Base-by-base conservation (phyloP, 2,113 vertebrate genomes). In the Mellivora capensis region DNA sequence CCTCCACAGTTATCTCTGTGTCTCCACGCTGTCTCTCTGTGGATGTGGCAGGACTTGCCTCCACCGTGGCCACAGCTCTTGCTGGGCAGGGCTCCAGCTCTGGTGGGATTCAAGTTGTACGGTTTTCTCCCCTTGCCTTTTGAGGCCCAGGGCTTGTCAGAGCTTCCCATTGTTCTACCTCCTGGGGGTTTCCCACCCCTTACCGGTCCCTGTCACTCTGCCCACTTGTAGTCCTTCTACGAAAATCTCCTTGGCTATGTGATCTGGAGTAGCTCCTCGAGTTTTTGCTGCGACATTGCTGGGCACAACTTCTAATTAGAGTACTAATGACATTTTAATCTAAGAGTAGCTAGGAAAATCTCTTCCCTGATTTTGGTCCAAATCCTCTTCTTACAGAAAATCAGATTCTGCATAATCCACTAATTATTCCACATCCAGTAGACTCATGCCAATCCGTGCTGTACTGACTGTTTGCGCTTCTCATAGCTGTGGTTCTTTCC, bases 251-350 rank as follows among this genome's bases (percentile, higher is more conserved):
- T 92, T 15, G 15, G 57, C 67, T 93, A 82, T 89, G 49, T 69
- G 72, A 90, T 91, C 72, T 91, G 59, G 71, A 79, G 25, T 71
- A 42, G 74, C 54, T 95, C 31, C n/a, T 69, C 83, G 34, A 25
- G 89, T 96, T 94, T 76, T 83, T 69, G 47, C 64, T 29, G 69
- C 44, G 52, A 74, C 52, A 72, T 47, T 91, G 34, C 29, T 21
- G 20, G 74, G 76, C 47, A 81, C 34, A 76, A 62, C 47, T 93
- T 96, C 87, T 93, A 90, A 91, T 95, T 96, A 96, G 34, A 84
- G 74, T 37, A 57, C 59, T 95, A 96, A 96, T 95, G 49, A 90
- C 76, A 96, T 93, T 39, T 49, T 95, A 95, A 92, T 90, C 69
- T 92, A 80, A 92, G 80, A 90, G 49, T 37, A 94, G 52, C 94